Conservation (phyloP, 2,797 vertebrate genomes). For the Semotilus atromaculatus region DNA sequence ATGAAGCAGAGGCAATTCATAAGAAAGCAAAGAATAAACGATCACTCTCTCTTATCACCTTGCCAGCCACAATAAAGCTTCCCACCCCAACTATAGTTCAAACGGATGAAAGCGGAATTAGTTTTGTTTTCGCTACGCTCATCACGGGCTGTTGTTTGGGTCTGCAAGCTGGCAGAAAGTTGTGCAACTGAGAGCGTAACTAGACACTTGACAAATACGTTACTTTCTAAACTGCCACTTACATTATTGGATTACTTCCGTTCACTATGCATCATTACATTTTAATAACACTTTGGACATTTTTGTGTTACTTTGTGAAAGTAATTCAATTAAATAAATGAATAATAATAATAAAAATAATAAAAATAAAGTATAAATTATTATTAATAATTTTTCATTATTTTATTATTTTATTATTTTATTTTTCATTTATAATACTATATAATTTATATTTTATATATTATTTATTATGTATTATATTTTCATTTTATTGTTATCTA, state of each 20-base stretch:
- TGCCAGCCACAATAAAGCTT: constrained; percentile 99
- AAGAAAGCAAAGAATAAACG: constrained; percentile 99
- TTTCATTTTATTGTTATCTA: not conserved
- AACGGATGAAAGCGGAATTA: constrained; percentile 96
- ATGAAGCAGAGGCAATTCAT: constrained; percentile 99
- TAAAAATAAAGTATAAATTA: no score
- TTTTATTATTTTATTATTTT: no score
- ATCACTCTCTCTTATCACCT: constrained; percentile 99
- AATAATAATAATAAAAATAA: not conserved
- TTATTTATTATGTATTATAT: not conserved
- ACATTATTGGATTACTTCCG: not conserved
- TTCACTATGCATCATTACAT: not conserved
- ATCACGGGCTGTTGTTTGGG: constrained; percentile 29
- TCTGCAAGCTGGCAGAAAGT: constrained; percentile 46
- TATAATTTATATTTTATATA: not conserved
- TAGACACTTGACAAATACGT: constrained; percentile 3
- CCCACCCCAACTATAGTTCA: constrained; percentile 95
- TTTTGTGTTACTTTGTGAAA: not conserved
- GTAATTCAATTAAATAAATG: not conserved
- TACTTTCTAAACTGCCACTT: not conserved
- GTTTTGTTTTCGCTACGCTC: constrained; percentile 92
- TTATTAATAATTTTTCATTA: no score
- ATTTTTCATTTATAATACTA: not conserved
- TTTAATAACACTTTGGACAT: not conserved
- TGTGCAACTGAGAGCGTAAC: constrained; percentile 44